phyloP scores from a whole-genome alignment of 2,113 vertebrate species.

The Anarrhichthys ocellatus region DNA sequence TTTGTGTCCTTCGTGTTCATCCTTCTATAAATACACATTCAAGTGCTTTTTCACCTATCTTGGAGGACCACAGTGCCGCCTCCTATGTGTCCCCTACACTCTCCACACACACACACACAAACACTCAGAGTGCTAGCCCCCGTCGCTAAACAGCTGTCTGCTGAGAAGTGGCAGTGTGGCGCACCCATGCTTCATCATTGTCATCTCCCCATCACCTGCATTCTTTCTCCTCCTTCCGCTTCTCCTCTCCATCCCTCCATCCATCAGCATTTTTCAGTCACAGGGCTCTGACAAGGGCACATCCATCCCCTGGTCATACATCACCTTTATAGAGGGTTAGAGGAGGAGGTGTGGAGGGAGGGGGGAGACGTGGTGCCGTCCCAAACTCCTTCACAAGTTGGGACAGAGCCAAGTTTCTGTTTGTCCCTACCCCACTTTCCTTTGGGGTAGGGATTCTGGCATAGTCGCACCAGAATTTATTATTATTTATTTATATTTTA shows the following conservation, averaged over 20 bases:
- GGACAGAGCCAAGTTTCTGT: slow-evolving; percentile 64
- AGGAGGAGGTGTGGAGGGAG: slow-evolving; percentile 1
- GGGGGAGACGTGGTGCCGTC: slow-evolving; percentile 40
- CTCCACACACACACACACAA: slow-evolving; percentile 35
- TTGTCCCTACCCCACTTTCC: slow-evolving; percentile 51
- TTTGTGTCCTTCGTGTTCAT: slow-evolving; percentile 8
- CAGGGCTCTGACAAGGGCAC: slow-evolving; percentile 79
- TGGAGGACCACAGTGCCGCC: neutral
- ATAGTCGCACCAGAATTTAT: neutral
- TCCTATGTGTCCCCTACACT: slow-evolving; percentile 31
- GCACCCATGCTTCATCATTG: slow-evolving; percentile 70
- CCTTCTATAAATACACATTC: slow-evolving; percentile 17
- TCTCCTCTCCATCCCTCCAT: slow-evolving; percentile 67
- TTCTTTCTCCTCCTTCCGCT: slow-evolving; percentile 72
- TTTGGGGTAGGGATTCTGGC: no score
- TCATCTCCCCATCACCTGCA: slow-evolving; percentile 76
- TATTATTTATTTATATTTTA: no score
- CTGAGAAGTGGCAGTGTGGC: slow-evolving; percentile 65
- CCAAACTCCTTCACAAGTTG: slow-evolving; percentile 79
- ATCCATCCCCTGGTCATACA: slow-evolving; percentile 74
- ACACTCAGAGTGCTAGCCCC: slow-evolving; percentile 52
- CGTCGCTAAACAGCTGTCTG: slow-evolving; percentile 75
- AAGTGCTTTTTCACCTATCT: neutral
- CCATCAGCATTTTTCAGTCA: slow-evolving; percentile 77
- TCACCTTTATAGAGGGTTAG: slow-evolving; percentile 73